A percentile compares a stretch with the other conserved stretches of the same genome.
Evolutionary conservation across 2,797 vertebrate genomes (phyloP).

Genomic region (Mycteria americana): DNA sequence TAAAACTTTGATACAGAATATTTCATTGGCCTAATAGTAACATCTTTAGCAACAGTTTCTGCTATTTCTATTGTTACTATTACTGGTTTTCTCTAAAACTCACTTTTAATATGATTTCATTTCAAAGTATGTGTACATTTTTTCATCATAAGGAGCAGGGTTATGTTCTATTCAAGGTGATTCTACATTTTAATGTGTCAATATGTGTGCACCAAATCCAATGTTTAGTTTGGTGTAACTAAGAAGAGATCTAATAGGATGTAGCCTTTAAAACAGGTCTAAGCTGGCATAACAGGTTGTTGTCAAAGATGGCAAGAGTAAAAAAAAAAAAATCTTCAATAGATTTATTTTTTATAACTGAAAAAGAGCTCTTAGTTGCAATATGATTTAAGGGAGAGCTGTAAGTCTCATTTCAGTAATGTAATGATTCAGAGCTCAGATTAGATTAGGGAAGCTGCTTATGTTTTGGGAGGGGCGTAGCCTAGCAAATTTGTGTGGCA

Average conservation of each 20-base stretch:
- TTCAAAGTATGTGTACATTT: neutral
- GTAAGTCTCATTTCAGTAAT: neutral
- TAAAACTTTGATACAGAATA: neutral
- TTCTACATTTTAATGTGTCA: neutral
- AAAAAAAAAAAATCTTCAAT: neutral
- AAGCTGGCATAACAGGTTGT: neutral
- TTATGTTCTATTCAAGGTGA: neutral
- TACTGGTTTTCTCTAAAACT: neutral
- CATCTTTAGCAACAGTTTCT: neutral
- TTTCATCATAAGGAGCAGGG: neutral
- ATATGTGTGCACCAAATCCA: neutral
- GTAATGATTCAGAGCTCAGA: neutral
- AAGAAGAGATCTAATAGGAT: neutral
- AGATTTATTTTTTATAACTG: neutral
- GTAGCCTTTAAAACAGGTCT: neutral
- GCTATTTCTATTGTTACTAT: neutral
- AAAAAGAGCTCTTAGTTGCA: neutral
- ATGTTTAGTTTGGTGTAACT: neutral
- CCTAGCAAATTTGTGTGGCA: neutral
- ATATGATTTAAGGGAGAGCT: neutral
- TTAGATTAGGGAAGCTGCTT: neutral
- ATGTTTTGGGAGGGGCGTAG: neutral
- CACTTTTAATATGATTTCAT: neutral
- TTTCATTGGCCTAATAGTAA: neutral
- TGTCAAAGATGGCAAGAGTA: neutral